phyloP scores from a whole-genome alignment of 2,113 vertebrate species.

The Toxostoma redivivum region DNA sequence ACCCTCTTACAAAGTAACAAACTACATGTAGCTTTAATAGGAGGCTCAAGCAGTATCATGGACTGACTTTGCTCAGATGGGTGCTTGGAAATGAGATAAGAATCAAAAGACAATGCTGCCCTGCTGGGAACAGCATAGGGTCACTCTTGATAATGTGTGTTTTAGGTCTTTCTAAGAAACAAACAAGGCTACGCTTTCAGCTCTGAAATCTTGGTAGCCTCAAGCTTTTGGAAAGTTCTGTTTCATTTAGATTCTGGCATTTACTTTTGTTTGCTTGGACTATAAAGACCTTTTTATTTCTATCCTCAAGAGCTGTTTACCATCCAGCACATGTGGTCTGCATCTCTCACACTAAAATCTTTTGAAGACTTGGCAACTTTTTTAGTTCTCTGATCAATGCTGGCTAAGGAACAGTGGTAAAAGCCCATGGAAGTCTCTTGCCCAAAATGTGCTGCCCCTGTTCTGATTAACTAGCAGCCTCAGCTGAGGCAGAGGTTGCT shows the following conservation, averaged over 20 bases:
- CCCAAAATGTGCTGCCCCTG: constrained; percentile 5
- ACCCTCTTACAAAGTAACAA: not conserved
- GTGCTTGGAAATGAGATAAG: not conserved
- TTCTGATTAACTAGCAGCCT: not conserved
- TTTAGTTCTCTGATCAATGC: not conserved
- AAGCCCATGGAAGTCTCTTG: not conserved
- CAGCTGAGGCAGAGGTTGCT: not conserved
- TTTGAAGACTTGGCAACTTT: not conserved
- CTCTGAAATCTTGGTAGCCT: constrained; percentile 14
- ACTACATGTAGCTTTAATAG: not conserved
- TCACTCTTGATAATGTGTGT: not conserved
- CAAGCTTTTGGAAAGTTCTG: constrained; percentile 15
- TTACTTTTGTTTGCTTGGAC: constrained; percentile 35
- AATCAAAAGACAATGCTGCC: not conserved
- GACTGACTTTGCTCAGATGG: not conserved
- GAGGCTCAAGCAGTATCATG: not conserved
- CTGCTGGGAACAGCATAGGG: not conserved
- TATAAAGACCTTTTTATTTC: constrained; percentile 68
- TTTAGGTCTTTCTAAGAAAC: constrained; percentile 7
- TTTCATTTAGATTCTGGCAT: constrained; percentile 58
- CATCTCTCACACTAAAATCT: constrained; percentile 38
- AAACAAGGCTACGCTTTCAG: not conserved
- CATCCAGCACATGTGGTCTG: constrained; percentile 57
- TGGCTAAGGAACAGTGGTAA: constrained; percentile 6
- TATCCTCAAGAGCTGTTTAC: constrained; percentile 58